A percentile compares a stretch with the other conserved stretches of the same genome.
Evolutionary conservation across 1,140 invertebrate genomes (phyloP).

Genomic region (Trichonephila inaurata): DNA sequence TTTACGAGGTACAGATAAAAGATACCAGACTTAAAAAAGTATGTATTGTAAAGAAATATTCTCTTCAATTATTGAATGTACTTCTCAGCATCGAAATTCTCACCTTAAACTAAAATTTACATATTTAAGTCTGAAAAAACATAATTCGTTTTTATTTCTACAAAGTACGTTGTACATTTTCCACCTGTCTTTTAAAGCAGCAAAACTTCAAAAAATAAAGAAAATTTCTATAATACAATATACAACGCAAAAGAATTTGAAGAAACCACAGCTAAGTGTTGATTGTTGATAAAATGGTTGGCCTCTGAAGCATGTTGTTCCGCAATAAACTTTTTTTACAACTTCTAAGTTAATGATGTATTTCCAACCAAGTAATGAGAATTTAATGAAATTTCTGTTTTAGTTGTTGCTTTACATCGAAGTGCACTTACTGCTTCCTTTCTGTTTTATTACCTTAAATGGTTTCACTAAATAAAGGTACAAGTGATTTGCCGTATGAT

Average conservation of each 20-base stretch:
- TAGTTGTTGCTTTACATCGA: neutral
- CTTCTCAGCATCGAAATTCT: no score
- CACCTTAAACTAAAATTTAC: no score
- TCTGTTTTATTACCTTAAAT: neutral
- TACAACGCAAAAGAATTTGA: neutral
- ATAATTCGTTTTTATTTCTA: no score
- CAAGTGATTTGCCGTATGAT: neutral
- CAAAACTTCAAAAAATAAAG: neutral
- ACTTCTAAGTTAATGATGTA: slow-evolving; percentile 31
- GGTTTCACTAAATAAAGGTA: neutral
- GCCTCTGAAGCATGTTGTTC: neutral
- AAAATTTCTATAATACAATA: neutral
- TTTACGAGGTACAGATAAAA: no score
- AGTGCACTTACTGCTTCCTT: slow-evolving; percentile 12
- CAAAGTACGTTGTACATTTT: no score
- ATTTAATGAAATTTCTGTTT: slow-evolving; percentile 46
- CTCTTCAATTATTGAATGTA: no score
- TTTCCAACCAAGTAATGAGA: slow-evolving; percentile 20
- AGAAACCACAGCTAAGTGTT: neutral
- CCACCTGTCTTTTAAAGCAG: no score
- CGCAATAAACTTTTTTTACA: slow-evolving; percentile 1
- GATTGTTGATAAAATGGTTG: slow-evolving; percentile 6
- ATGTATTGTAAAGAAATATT: no score
- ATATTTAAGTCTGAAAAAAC: no score
- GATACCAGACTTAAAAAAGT: no score